These are phyloP conservation scores for Oryzias woworae DNA, from an alignment of 2,113 vertebrate species.

Conservation along the genomic window DNA sequence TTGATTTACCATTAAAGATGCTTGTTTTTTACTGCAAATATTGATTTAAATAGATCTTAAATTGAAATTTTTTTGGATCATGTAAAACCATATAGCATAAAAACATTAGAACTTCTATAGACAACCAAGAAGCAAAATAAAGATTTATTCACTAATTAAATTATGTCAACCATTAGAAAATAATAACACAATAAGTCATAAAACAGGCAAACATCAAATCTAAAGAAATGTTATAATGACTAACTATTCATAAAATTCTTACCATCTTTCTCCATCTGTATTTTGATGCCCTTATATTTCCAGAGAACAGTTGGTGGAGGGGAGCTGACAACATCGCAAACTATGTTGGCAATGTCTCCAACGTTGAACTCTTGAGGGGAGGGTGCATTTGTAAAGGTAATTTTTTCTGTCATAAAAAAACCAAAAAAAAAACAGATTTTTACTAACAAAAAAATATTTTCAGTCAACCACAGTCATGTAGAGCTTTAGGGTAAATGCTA, in stretches of 20 bases:
- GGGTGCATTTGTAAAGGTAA: constrained; percentile 93
- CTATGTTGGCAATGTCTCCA: constrained; percentile 88
- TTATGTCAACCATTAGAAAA: background rate
- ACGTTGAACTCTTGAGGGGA: constrained; percentile 95
- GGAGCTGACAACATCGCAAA: constrained; percentile 91
- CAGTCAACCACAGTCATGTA: background rate
- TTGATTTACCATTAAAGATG: background rate
- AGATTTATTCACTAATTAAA: no score
- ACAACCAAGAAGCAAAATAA: no score
- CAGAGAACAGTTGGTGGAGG: constrained; percentile 92
- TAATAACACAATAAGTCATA: background rate
- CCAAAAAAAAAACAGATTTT: background rate
- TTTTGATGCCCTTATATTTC: constrained; percentile 89
- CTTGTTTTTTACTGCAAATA: no score
- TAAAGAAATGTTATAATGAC: background rate
- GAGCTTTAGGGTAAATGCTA: no score
- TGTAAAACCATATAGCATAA: no score
- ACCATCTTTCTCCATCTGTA: constrained; percentile 95
- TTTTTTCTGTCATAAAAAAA: constrained; percentile 83
- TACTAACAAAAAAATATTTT: background rate
- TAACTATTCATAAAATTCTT: constrained; percentile 48
- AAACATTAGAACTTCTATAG: no score
- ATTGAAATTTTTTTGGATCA: no score
- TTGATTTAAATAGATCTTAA: no score
- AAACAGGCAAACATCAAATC: constrained; percentile 1